phyloP scores from a whole-genome alignment of 2,888 invertebrate species.

The Parelbella ahira region DNA sequence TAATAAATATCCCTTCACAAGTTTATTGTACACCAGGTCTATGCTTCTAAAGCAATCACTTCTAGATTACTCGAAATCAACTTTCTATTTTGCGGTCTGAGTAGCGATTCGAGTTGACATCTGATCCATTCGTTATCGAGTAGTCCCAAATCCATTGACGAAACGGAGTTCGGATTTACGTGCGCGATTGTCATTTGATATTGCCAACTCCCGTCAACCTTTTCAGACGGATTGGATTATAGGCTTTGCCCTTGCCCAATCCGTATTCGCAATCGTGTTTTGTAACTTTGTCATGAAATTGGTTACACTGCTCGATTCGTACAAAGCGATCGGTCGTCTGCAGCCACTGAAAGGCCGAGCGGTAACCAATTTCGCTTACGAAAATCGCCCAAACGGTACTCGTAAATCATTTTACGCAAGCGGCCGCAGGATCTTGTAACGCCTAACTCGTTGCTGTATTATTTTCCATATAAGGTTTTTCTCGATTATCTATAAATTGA shows the following conservation, averaged over 20 bases:
- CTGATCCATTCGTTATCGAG: neutral
- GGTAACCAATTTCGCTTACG: slow-evolving; percentile 1
- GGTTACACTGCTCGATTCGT: slow-evolving; percentile 15
- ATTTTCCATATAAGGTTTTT: slow-evolving; percentile 19
- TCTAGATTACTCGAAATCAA: slow-evolving; percentile 3
- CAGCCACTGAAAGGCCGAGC: neutral
- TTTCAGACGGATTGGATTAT: slow-evolving; percentile 11
- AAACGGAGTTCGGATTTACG: slow-evolving; percentile 3
- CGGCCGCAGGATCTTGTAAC: slow-evolving; percentile 13
- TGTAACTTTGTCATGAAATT: slow-evolving; percentile 14
- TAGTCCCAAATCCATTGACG: slow-evolving; percentile 6
- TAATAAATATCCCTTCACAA: no score
- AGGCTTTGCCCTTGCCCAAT: slow-evolving; percentile 18
- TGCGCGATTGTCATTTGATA: slow-evolving; percentile 12
- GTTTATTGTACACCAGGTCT: no score
- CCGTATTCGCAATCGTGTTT: slow-evolving; percentile 9
- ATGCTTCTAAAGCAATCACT: slow-evolving; percentile 9
- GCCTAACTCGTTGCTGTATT: slow-evolving; percentile 3
- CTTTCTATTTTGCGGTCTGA: slow-evolving; percentile 8
- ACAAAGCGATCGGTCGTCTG: neutral
- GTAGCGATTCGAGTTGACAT: slow-evolving; percentile 9
- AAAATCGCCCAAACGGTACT: slow-evolving; percentile 10
- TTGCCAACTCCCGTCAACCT: slow-evolving; percentile 15
- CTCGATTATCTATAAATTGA: slow-evolving; percentile 13
- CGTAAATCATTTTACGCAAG: slow-evolving; percentile 15